Evolutionary conservation across 2,888 invertebrate species (phyloP).

Genomic region (Dexiosoma caninum): DNA sequence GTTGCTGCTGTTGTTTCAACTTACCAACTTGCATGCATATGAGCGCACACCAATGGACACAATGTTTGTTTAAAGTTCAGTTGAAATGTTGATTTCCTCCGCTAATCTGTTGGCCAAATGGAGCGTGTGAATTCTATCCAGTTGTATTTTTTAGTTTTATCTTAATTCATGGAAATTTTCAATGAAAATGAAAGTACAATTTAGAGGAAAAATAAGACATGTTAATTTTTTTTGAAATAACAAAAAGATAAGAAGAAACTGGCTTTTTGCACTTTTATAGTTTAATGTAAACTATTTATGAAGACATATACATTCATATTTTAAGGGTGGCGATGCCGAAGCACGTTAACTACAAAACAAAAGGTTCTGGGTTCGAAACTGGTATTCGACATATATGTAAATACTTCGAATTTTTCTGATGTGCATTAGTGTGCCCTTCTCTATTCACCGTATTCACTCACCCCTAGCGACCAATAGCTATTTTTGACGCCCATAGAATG

Average conservation of each 20-base stretch:
- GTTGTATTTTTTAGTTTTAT: neutral
- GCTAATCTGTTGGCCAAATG: conserved; percentile 41
- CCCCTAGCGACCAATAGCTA: no score
- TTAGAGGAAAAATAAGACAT: conserved; percentile 31
- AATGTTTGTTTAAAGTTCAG: conserved; percentile 42
- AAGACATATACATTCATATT: no score
- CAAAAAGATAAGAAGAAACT: neutral
- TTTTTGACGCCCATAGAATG: no score
- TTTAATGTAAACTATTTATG: no score
- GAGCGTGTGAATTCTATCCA: conserved; percentile 48
- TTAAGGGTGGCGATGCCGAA: no score
- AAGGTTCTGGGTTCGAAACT: no score
- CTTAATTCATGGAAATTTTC: neutral
- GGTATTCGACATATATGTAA: no score
- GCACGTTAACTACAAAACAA: no score
- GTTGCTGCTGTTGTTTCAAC: neutral
- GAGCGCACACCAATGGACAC: neutral
- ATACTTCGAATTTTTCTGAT: no score
- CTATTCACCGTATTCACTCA: no score
- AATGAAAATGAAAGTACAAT: conserved; percentile 44
- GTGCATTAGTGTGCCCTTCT: no score
- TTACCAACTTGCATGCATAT: neutral
- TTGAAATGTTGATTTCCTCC: conserved; percentile 26
- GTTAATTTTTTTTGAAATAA: conserved; percentile 36
- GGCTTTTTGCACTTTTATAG: neutral